These are phyloP conservation scores for Lasioglossum albipes DNA, from an alignment of 1,140 invertebrate genomes.

Conservation along the genomic window DNA sequence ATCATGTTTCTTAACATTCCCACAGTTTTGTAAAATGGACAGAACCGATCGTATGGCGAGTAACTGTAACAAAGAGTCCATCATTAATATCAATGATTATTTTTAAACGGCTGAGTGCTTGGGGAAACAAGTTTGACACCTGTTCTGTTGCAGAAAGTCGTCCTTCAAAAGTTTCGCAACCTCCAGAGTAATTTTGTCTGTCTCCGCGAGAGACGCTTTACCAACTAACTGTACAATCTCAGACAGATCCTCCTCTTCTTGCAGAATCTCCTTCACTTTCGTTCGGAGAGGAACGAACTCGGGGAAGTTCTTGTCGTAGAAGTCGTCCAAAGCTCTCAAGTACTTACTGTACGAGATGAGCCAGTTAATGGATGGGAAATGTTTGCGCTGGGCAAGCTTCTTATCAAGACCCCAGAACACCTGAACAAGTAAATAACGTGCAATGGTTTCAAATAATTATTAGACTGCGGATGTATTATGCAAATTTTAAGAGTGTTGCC, in stretches of 20 bases:
- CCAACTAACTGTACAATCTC: slow-evolving; percentile 99
- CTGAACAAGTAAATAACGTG: slow-evolving; percentile 48
- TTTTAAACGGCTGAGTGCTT: background rate
- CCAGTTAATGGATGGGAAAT: slow-evolving; percentile 99
- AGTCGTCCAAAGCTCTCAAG: slow-evolving; percentile 98
- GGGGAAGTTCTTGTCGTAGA: slow-evolving; percentile 99
- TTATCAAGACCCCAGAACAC: slow-evolving; percentile 99
- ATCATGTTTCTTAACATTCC: slow-evolving; percentile 99
- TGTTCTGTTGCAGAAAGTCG: slow-evolving; percentile 99
- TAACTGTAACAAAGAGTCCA: slow-evolving; percentile 84
- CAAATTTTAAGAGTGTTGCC: no score
- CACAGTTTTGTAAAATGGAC: slow-evolving; percentile 99
- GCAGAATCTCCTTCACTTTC: slow-evolving; percentile 97
- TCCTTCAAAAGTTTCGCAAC: slow-evolving; percentile 99
- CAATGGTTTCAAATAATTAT: slow-evolving; percentile 1
- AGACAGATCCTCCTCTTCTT: slow-evolving; percentile 99
- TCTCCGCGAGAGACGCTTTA: slow-evolving; percentile 98
- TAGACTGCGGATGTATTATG: background rate
- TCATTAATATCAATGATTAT: background rate
- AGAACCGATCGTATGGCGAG: slow-evolving; percentile 98
- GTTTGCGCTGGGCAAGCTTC: slow-evolving; percentile 99
- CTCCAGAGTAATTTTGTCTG: slow-evolving; percentile 99
- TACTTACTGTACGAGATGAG: slow-evolving; percentile 99
- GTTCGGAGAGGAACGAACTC: slow-evolving; percentile 98
- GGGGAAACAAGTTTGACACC: slow-evolving; percentile 78